Conservation (phyloP, 2,888 invertebrate species). For the Drosophila nigritarsus region DNA sequence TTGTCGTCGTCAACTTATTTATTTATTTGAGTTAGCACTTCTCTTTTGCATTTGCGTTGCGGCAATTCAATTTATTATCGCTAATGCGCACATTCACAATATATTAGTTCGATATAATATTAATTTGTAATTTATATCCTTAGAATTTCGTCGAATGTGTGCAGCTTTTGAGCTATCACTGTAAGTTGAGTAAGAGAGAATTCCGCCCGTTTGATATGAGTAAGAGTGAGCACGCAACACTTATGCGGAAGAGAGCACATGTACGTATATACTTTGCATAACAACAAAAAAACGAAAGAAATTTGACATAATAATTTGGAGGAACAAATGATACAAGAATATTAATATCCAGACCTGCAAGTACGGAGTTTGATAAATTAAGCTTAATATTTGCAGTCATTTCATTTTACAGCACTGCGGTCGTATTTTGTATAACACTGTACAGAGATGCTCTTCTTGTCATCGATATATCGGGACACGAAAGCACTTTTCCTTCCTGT, state of each 20-base stretch:
- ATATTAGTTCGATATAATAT: background rate
- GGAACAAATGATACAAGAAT: background rate
- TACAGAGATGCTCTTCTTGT: background rate
- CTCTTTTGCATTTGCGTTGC: background rate
- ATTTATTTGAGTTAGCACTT: background rate
- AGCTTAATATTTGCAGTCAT: constrained; percentile 6
- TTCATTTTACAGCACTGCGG: constrained; percentile 12
- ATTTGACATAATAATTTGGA: background rate
- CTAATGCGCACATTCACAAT: background rate
- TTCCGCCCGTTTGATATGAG: constrained; percentile 16
- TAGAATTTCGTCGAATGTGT: background rate
- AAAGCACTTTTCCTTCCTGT: background rate
- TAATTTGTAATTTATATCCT: background rate
- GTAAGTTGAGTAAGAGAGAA: constrained; percentile 34
- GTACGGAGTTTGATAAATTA: constrained; percentile 1
- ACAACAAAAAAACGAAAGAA: background rate
- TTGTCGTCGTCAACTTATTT: background rate
- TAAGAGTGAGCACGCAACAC: constrained; percentile 44
- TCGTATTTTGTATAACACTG: constrained; percentile 1
- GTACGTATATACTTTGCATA: constrained; percentile 17
- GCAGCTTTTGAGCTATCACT: constrained; percentile 25
- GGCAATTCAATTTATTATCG: background rate
- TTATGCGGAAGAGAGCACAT: constrained; percentile 23
- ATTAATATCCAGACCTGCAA: background rate
- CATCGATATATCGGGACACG: constrained; percentile 20